Conservation (phyloP, 2,888 invertebrate species). For the Aquatica leii region DNA sequence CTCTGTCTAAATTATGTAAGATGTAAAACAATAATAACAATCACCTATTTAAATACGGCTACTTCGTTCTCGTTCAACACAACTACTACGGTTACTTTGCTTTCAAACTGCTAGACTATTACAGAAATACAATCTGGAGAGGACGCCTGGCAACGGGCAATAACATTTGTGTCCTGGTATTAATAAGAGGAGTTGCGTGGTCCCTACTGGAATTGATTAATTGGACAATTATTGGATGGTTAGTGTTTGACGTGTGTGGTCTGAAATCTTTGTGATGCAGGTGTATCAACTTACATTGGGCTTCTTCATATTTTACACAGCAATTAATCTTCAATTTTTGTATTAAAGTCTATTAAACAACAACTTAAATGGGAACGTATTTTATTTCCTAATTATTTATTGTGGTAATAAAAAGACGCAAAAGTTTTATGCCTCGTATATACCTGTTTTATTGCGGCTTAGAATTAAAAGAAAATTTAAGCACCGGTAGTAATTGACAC, state of each 20-base stretch:
- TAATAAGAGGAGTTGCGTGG: slow-evolving; percentile 16
- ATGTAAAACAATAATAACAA: slow-evolving; percentile 14
- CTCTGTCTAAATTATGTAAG: slow-evolving; percentile 30
- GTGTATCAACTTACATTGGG: slow-evolving; percentile 1
- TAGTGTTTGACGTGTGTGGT: slow-evolving; percentile 18
- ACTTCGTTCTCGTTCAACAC: not conserved
- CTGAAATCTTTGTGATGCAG: slow-evolving; percentile 14
- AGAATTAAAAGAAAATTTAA: too few species aligned
- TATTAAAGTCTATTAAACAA: too few species aligned
- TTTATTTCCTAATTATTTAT: too few species aligned
- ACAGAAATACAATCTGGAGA: not conserved
- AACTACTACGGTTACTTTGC: not conserved
- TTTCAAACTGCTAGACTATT: not conserved
- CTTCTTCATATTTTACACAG: not conserved
- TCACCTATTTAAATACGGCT: slow-evolving; percentile 9
- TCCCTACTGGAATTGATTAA: slow-evolving; percentile 20
- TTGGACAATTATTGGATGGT: slow-evolving; percentile 16
- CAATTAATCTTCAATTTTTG: too few species aligned
- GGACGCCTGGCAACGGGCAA: not conserved
- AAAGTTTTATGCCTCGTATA: too few species aligned
- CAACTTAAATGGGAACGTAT: too few species aligned
- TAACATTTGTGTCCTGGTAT: not conserved
- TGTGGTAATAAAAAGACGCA: too few species aligned
- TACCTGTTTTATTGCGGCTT: too few species aligned
- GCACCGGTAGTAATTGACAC: too few species aligned